Conservation (phyloP, 2,113 vertebrate genomes). For the Istiophorus platypterus region DNA sequence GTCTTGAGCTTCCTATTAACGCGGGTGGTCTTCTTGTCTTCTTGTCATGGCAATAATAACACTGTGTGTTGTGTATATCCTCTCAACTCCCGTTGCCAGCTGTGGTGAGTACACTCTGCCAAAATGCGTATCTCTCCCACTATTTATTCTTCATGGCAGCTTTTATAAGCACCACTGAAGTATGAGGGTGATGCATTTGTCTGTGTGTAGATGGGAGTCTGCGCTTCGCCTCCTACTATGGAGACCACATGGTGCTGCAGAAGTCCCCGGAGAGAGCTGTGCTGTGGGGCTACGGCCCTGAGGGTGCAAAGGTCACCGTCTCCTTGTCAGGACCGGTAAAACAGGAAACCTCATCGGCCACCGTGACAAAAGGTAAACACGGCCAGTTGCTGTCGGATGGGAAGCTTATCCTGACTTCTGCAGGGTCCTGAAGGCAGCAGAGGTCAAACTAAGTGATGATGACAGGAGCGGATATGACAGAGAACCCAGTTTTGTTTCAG, state of each 20-base stretch:
- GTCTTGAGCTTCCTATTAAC: rapidly evolving
- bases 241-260: conserved; percentile 92
- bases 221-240: conserved; percentile 89
- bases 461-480: background rate
- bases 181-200: background rate
- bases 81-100: background rate
- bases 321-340: conserved; percentile 47
- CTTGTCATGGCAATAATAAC: conserved; percentile 8
- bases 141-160: too few species aligned
- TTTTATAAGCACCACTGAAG: background rate
- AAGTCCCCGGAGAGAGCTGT: conserved; percentile 87
- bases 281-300: conserved; percentile 88
- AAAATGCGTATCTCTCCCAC: background rate
- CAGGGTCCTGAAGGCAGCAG: background rate
- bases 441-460: background rate
- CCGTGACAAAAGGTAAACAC: conserved; percentile 70
- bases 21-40: background rate
- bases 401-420: background rate
- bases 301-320: conserved; percentile 75
- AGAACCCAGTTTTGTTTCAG: background rate
- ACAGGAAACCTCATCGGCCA: conserved; percentile 18
- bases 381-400: background rate
- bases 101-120: conserved; percentile 57
- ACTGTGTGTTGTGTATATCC: background rate
- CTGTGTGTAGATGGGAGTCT: conserved; percentile 74